Evolutionary conservation across 2,113 vertebrate genomes (phyloP), one percentile per base, ranked within the genome.

Genomic region (Cyprinodon brontotheroides): DNA sequence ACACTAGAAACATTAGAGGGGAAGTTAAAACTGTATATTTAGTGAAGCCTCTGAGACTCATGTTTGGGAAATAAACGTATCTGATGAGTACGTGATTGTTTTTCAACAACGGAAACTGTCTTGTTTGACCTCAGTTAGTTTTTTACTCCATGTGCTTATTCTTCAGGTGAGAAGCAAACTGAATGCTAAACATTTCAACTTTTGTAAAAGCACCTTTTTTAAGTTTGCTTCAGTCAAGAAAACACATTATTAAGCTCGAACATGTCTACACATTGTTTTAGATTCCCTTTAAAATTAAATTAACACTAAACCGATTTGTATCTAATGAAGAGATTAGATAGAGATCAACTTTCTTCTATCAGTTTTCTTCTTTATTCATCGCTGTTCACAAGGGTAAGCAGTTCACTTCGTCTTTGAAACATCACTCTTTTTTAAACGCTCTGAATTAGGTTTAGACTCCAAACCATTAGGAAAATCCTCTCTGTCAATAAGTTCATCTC

Each of bases 11-110:
- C 84, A 72, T 77, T 80, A 69, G 74, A 71, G 53, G 11, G 68
- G 80, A 78, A 87, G 79, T 77, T 78, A 76, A 82, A 80, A 72
- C 13, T 69, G 80, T 66, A 78, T 66, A 84, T 71, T 14, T 12
- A 20, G 36, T 59, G 73, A 61, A 22, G 43, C 40, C 17, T 14
- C 38, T 14, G 62, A 72, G 38, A 11, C 66, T 80, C 29, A 61
- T 12, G 57, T 40, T 43, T 75, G 74, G 47, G n/a, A 75, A 77
- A 81, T 40, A 75, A 45, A 0, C 65, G 20, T 66, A 22, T 68
- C 48, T 68, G 22, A 10, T 3, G 36, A 8, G 12, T 2, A 68
- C 12, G 7, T 17, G 66, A 15, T 38, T 37, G 29, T 20, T 36
- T 1, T 13, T 7, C 41, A 20, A n/a, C 11, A 22, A 6, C 36